Base-by-base conservation (phyloP, 2,797 vertebrate species). In the Chaenodraco wilsoni region DNA sequence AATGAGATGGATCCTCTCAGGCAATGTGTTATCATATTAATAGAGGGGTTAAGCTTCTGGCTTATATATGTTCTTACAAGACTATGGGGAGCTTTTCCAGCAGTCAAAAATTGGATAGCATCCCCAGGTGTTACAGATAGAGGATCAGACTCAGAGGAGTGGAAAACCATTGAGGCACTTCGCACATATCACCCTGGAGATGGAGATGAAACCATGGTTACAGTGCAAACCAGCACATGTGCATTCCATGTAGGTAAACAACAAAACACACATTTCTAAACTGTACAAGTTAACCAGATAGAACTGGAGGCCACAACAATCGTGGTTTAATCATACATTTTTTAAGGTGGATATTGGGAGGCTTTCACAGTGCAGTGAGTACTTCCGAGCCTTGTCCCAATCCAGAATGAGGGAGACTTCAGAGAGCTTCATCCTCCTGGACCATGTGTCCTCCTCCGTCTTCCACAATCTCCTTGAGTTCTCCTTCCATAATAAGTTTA, bases 331-430 rank as follows among this genome's bases (percentile, higher is more conserved):
- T 79, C 0, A 69, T 81, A 59, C 0, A 33, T 84, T 72, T 33
- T 57, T 40, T 58, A 55, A 95, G 95, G 95, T 93, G 79, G 92
- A 94, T 55, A 78, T 95, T 21, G 69, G 70, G 27, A 89, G 70
- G 57, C 91, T 96, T 63, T 91, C 90, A 0, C 81, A 89, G 41
- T 92, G 83, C 72, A 95, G 95, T 2, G 92, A 93, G 23, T 96
- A 95, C 68, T 95, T 95, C 74, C 70, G 84, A 65, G 95, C 92
- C 37, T 86, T 95, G 80, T 94, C 90, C 19, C 90, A 89, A 56
- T 95, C 94, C 55, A 84, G 77, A 46, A 96, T 95, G 95, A 94
- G 86, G 76, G 95, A 96, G 82, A 93, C 87, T 0, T 77, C 80
- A 3, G 93, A 93, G 61, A 79, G 77, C 23, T 73, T 90, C 40